Percentiles rank a stretch among this genome's conserved stretches.
Conservation (phyloP, 2,888 invertebrate species). For the Calliphora vomitoria region DNA sequence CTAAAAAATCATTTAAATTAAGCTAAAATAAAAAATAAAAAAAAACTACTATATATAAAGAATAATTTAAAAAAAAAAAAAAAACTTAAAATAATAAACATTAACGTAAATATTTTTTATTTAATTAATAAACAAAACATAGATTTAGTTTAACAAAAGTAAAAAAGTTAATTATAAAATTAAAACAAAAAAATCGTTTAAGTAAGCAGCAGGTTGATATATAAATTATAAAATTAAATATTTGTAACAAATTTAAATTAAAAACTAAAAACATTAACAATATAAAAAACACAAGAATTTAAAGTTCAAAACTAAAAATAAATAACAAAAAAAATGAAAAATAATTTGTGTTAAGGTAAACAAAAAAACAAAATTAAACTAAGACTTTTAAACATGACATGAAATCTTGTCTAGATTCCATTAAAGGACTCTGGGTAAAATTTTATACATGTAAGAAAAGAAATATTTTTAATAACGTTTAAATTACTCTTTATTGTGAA, state of each 20-base stretch:
- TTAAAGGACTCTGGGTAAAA: constrained; percentile 20
- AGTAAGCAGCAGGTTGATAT: constrained; percentile 62
- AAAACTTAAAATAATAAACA: constrained; percentile 20
- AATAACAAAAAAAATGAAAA: constrained; percentile 11
- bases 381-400: constrained; percentile 38
- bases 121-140: constrained; percentile 52
- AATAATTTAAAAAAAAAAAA: constrained; percentile 17
- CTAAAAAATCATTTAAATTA: constrained; percentile 53
- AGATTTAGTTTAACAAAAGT: constrained; percentile 61
- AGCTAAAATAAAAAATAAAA: constrained; percentile 54
- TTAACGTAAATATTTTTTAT: constrained; percentile 58
- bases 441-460: constrained; percentile 26
- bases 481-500: neutral
- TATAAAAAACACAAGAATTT: constrained; percentile 67
- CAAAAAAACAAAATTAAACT: neutral
- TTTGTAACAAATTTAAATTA: constrained; percentile 62
- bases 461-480: constrained; percentile 8
- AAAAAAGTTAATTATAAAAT: constrained; percentile 54
- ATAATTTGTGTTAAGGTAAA: constrained; percentile 47
- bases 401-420: constrained; percentile 30
- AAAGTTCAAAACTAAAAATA: constrained; percentile 69
- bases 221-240: constrained; percentile 56
- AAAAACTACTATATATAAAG: constrained; percentile 50
- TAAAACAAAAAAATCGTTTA: constrained; percentile 39
- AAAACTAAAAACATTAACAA: constrained; percentile 42